phyloP scores from a whole-genome alignment of 37 sponge, comb jelly and placozoan species.

The Tethya wilhelma region DNA sequence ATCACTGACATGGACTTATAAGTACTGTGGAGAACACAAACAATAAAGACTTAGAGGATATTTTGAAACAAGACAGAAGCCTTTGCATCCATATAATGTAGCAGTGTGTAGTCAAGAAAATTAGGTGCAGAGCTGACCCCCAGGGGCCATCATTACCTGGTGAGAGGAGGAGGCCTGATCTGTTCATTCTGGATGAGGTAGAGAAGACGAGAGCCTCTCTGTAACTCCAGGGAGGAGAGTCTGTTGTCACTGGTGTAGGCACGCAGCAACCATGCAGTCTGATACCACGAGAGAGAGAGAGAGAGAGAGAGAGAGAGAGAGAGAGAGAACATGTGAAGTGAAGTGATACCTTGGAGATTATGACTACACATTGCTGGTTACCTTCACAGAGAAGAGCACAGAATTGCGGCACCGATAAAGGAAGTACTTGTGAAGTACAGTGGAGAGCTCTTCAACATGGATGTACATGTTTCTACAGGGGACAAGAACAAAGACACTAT shows the following conservation, averaged over 20 bases:
- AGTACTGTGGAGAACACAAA: too few relatives aligned
- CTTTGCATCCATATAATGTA: too few relatives aligned
- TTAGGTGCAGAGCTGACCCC: too few relatives aligned
- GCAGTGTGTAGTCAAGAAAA: too few relatives aligned
- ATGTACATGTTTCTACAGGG: conserved; percentile 82
- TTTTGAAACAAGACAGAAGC: too few relatives aligned
- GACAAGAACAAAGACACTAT: too few relatives aligned
- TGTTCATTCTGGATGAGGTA: conserved; percentile 76
- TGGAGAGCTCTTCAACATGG: conserved; percentile 80
- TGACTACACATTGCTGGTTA: too few relatives aligned
- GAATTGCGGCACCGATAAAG: conserved; percentile 68
- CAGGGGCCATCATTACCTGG: too few relatives aligned
- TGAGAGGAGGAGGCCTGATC: conserved; percentile 59
- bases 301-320: neutral
- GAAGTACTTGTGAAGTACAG: conserved; percentile 82
- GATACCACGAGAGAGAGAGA: neutral
- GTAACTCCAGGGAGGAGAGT: conserved; percentile 65
- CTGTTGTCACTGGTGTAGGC: conserved; percentile 77
- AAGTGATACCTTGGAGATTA: too few relatives aligned
- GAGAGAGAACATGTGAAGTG: too few relatives aligned
- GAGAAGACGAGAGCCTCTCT: conserved; percentile 65
- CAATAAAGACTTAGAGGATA: too few relatives aligned
- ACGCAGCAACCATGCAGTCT: conserved; percentile 83
- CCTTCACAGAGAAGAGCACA: conserved; percentile 85
- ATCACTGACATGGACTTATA: too few relatives aligned